phyloP scores from a whole-genome alignment of 2,797 vertebrate species.

The Orestias chungarensis region DNA sequence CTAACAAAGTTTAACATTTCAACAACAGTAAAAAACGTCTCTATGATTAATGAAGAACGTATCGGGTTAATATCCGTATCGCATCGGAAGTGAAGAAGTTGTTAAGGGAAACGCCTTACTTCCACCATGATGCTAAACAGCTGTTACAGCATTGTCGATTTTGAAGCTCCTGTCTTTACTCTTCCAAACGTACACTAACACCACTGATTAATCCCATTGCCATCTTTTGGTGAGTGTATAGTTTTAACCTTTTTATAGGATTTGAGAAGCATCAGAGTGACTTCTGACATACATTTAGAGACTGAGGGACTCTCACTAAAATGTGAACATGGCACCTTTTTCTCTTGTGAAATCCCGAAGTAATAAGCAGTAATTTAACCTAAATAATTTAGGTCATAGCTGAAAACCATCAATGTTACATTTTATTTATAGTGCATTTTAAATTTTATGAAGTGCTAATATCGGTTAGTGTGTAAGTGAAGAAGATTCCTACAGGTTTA shows the following conservation, averaged over 20 bases:
- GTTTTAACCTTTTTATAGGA: not conserved
- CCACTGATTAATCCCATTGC: too few species aligned
- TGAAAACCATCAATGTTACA: not conserved
- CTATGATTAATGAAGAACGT: too few species aligned
- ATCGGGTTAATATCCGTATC: too few species aligned
- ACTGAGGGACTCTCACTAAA: too few species aligned
- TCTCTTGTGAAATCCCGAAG: not conserved
- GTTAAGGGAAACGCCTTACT: too few species aligned
- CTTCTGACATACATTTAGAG: too few species aligned
- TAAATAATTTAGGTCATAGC: not conserved
- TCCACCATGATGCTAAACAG: not conserved
- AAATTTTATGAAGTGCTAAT: too few species aligned
- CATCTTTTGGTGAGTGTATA: too few species aligned
- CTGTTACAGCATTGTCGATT: not conserved
- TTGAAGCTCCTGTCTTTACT: not conserved
- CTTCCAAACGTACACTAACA: not conserved
- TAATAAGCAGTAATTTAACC: not conserved
- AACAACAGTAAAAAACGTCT: too few species aligned
- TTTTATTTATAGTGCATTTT: too few species aligned
- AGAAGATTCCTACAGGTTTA: not conserved
- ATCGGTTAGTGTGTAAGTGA: not conserved
- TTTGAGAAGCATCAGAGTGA: not conserved
- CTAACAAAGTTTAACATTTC: too few species aligned
- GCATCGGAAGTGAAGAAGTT: too few species aligned
- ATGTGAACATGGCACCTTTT: not conserved